Evolutionary conservation across 1,140 invertebrate species (phyloP), one percentile per base, ranked within the genome.

Genomic region (Scaptomyza montana): DNA sequence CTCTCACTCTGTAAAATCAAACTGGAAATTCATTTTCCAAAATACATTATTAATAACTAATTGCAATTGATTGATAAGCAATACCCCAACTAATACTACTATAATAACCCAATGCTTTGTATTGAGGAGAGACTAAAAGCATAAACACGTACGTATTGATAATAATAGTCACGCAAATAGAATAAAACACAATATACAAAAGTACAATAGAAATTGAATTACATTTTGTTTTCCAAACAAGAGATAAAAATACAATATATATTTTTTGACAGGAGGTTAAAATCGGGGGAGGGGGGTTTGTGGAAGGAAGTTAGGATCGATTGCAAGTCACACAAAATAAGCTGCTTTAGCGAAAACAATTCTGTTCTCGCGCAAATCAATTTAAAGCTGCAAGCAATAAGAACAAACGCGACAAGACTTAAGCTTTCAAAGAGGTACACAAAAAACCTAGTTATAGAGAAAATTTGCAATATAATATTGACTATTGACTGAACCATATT

Each of bases 341-440:
- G 49, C 51, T 21, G 59, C 68, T 73, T 51, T 63, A 69, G 56
- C 57, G 55, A 81, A 78, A 63, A 61, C 66, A 47, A 70, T 64
- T 64, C 16, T 68, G 80, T 73, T 80, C 59, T 49, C 62, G 63
- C 69, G 66, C 59, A 78, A 78, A 86, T 78, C 81, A 81, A 81
- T 78, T 87, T 71, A 64, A 74, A 63, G 46, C 60, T 62, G n/a
- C 47, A 63, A 45, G 21, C 1, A 25, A 25, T 25, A 25, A 25
- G 21, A 25, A 25, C 21, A 25, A 25, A 25, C 21, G 21, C 21
- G 21, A 25, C 2, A 25, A 25, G 2, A 25, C 2, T 1, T 16
- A 16, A 16, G 16, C 16, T 16, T 2, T 25, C 21, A 25, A 25
- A 25, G 21, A 2, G 2, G 2, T 16, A 16, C 16, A 25, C 0